These are phyloP conservation scores for Aproaerema taeniolella DNA, from an alignment of 2,888 invertebrate species.

Conservation along the genomic window DNA sequence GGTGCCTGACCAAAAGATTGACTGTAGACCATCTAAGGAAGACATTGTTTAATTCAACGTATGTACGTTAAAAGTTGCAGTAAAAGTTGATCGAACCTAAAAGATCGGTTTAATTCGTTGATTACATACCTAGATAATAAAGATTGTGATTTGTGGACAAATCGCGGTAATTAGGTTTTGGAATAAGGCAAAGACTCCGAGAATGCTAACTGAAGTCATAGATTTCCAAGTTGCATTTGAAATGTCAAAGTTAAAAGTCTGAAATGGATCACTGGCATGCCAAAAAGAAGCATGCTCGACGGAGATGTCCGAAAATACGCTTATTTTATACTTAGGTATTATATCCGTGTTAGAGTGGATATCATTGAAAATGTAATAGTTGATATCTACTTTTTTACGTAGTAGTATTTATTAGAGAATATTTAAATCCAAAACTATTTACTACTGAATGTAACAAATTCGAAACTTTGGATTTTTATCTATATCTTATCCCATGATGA, in stretches of 20 bases:
- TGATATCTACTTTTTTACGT: conserved; percentile 65
- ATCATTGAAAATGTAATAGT: conserved; percentile 55
- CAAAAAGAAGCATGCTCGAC: conserved; percentile 46
- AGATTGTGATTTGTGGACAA: too few relatives aligned
- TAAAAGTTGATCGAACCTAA: too few relatives aligned
- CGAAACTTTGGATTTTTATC: conserved; percentile 40
- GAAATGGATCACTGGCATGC: conserved; percentile 64
- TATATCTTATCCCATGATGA: conserved; percentile 26
- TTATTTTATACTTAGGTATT: conserved; percentile 72
- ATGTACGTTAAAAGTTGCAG: too few relatives aligned
- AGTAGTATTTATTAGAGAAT: conserved; percentile 48
- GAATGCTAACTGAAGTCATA: conserved; percentile 15
- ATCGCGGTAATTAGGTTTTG: too few relatives aligned
- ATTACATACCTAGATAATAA: too few relatives aligned
- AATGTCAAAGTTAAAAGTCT: conserved; percentile 61
- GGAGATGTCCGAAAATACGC: conserved; percentile 72
- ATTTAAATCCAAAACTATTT: conserved; percentile 35
- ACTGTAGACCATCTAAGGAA: too few relatives aligned
- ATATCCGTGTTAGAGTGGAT: conserved; percentile 67
- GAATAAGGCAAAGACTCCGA: background rate
- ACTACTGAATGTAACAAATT: conserved; percentile 42
- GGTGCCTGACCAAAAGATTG: too few relatives aligned
- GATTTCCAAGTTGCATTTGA: conserved; percentile 25
- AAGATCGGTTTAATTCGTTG: too few relatives aligned
- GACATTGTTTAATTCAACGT: too few relatives aligned